Evolutionary conservation across 2,797 vertebrate genomes (phyloP).

Genomic region (Chrysocyon brachyurus): DNA sequence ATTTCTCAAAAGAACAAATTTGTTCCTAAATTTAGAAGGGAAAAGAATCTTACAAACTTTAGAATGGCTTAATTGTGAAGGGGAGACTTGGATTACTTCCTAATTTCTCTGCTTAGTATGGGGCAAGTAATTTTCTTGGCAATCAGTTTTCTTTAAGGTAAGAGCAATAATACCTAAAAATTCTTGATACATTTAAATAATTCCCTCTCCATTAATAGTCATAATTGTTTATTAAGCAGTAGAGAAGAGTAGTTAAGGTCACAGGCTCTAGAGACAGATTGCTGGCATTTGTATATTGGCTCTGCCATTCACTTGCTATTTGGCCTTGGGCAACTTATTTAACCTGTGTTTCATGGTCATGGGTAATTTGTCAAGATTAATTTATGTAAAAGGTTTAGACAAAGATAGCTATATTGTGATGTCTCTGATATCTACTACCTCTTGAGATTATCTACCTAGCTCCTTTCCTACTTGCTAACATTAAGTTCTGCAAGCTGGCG

Average conservation of each 20-base stretch:
- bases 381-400: neutral
- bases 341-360: neutral
- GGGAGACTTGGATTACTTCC: neutral
- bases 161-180: conserved; percentile 1
- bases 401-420: neutral
- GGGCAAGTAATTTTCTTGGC: neutral
- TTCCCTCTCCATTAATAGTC: neutral
- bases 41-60: conserved; percentile 25
- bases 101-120: conserved; percentile 23
- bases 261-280: neutral
- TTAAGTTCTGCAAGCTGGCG: neutral
- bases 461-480: neutral
- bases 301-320: neutral
- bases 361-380: neutral
- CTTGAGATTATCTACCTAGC: neutral
- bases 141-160: conserved; percentile 39
- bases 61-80: conserved; percentile 10
- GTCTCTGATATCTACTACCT: neutral
- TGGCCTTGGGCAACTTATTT: neutral
- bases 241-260: neutral
- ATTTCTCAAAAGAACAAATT: conserved; percentile 43
- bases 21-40: conserved; percentile 19
- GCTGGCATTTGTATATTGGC: neutral
- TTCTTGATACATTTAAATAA: neutral
- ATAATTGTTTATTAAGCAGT: neutral